Evolutionary conservation across 2,888 invertebrate species (phyloP).

Genomic region (Lysandra bellargus): DNA sequence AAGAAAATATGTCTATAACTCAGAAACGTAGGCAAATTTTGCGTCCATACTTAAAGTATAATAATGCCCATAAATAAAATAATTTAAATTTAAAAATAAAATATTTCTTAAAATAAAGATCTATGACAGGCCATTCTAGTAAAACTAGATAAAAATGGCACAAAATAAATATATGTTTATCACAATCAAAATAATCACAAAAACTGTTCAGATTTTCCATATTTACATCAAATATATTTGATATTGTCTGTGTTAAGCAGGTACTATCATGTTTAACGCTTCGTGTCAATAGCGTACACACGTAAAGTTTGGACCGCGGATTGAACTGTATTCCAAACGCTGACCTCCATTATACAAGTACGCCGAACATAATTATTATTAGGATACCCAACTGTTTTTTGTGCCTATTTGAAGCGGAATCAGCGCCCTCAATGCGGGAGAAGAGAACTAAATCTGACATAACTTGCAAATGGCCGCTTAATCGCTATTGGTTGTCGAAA

Average conservation of each 20-base stretch:
- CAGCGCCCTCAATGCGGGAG: too few relatives aligned
- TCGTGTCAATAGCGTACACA: background rate
- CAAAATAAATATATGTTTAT: slow-evolving; percentile 23
- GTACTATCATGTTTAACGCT: slow-evolving; percentile 1
- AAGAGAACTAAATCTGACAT: too few relatives aligned
- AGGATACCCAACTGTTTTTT: too few relatives aligned
- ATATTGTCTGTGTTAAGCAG: slow-evolving; percentile 19
- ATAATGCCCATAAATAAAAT: slow-evolving; percentile 14
- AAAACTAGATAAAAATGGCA: slow-evolving; percentile 19
- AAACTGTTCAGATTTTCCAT: background rate
- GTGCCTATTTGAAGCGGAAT: too few relatives aligned
- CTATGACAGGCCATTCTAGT: slow-evolving; percentile 20
- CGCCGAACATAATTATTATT: too few relatives aligned
- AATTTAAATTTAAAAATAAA: background rate
- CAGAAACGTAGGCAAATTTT: background rate
- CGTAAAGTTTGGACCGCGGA: background rate
- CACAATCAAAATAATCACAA: slow-evolving; percentile 25
- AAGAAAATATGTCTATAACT: background rate
- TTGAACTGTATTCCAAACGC: background rate
- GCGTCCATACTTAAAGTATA: slow-evolving; percentile 3
- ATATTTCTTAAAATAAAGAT: slow-evolving; percentile 7
- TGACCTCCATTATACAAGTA: too few relatives aligned
- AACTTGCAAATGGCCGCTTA: too few relatives aligned
- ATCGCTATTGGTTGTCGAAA: too few relatives aligned
- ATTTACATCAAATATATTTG: slow-evolving; percentile 21